A percentile compares a stretch with the other conserved stretches of the same genome.
phyloP scores from a whole-genome alignment of 2,888 invertebrate genomes.

The Dorcus hopei region DNA sequence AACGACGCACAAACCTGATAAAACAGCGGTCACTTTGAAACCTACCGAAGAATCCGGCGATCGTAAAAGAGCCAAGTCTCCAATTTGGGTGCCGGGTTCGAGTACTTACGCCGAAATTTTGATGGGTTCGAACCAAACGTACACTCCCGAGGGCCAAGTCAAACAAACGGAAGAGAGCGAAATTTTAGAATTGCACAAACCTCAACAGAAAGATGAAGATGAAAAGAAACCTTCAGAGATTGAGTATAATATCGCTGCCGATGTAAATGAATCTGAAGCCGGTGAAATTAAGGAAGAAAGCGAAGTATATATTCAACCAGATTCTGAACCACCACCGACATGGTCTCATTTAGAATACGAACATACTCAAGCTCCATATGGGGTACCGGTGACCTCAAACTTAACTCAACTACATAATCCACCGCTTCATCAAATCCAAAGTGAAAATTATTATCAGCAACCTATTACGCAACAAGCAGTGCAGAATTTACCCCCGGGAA shows the following conservation, averaged over 20 bases:
- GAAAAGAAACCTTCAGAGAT: not conserved
- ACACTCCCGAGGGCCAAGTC: conserved; percentile 24
- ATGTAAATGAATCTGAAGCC: not conserved
- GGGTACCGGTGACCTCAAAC: conserved; percentile 15
- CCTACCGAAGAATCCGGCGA: conserved; percentile 42
- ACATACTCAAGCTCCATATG: conserved; percentile 28
- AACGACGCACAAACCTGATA: not conserved
- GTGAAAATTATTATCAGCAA: conserved; percentile 24
- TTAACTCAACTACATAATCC: conserved; percentile 13
- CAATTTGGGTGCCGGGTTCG: conserved; percentile 71
- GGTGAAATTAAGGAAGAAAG: not conserved
- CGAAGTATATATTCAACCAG: not conserved
- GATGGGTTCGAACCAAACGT: conserved; percentile 50
- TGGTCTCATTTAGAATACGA: conserved; percentile 32
- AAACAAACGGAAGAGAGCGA: conserved; percentile 4
- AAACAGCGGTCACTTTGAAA: conserved; percentile 21
- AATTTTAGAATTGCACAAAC: conserved; percentile 4
- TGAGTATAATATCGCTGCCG: not conserved
- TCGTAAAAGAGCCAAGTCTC: conserved; percentile 60
- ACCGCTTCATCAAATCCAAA: not conserved
- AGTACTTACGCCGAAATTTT: conserved; percentile 79
- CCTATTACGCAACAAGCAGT: conserved; percentile 18
- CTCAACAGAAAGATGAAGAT: not conserved
- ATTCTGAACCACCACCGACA: not conserved
- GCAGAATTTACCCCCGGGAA: conserved; percentile 32